Evolutionary conservation across 53 echinoderm and acorn worm genomes (phyloP), one percentile per base, ranked within the genome.

Genomic region (Actinopyga echinites): DNA sequence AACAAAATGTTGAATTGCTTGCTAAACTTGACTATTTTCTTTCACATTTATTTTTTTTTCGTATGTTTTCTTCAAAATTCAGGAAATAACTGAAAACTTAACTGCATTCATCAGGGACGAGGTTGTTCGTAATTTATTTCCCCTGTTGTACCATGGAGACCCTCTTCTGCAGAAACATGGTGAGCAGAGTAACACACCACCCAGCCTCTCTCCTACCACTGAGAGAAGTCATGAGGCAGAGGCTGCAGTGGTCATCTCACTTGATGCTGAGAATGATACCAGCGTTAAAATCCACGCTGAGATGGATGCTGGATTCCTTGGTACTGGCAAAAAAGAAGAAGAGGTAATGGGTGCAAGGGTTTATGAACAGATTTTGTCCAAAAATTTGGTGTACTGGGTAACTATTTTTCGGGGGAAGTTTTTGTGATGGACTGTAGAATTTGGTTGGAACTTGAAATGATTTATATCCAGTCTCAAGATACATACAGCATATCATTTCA

Each of bases 291-390:
- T 75, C 13, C 75, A 75, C 10, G 75, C 75, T 11, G 75, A 75
- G 45, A 75, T 75, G 75, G 75, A 75, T 75, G 75, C 75, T 42
- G 75, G 75, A 9, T 75, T 75, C 43, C 75, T 75, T 12, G 75
- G 75, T 15, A 25, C 40, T 22, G 75, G 53, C 30, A 52, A 12
- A 52, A 75, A 42, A 26, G 45, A 75, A 20, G 53, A 75, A 52
- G 75, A 75, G 75, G 75, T 75, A 75, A 30, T 5, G 29, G 8
- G 60, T 19, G 7, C 8, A 3, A 40, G 40, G 6, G 7, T 40
- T 40, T 10, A 40, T 2, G 10, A n/a, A n/a, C n/a, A n/a, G n/a
- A n/a, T n/a, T n/a, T n/a, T n/a, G n/a, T n/a, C n/a, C n/a, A n/a
- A n/a, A n/a, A n/a, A n/a, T n/a, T n/a, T n/a, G n/a, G n/a, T n/a